A percentile compares a stretch with the other conserved stretches of the same genome.
These are phyloP conservation scores for Dynastes maya DNA, from an alignment of 2,888 invertebrate species.

Conservation along the genomic window DNA sequence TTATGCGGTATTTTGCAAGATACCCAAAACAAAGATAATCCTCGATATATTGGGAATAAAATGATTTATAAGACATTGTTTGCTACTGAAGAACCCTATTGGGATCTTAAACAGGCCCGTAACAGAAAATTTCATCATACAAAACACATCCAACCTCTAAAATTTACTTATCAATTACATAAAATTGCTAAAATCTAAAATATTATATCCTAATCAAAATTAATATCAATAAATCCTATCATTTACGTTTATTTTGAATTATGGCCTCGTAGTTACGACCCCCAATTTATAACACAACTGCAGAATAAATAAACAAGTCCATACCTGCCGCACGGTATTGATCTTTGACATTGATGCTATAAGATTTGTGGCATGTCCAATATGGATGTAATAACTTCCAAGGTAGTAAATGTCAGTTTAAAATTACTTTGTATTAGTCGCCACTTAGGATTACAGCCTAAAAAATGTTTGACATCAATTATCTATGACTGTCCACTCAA, in stretches of 20 bases:
- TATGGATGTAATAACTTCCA: constrained; percentile 17
- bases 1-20: not conserved
- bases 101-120: constrained; percentile 8
- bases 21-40: constrained; percentile 3
- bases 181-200: not conserved
- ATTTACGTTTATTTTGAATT: not conserved
- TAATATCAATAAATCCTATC: not conserved
- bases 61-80: constrained; percentile 32
- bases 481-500: not conserved
- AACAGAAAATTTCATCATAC: not conserved
- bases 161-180: not conserved
- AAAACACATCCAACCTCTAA: not conserved
- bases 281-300: not conserved
- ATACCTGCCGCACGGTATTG: constrained; percentile 20
- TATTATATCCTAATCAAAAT: not conserved
- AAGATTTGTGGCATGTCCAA: constrained; percentile 32
- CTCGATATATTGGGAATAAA: constrained; percentile 3
- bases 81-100: constrained; percentile 26
- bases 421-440: constrained; percentile 46
- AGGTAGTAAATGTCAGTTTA: constrained; percentile 38
- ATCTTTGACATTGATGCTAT: constrained; percentile 38
- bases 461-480: constrained; percentile 24
- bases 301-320: constrained; percentile 14
- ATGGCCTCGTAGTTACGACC: not conserved
- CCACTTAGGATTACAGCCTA: constrained; percentile 24